Evolutionary conservation across 2,113 vertebrate species (phyloP).

Genomic region (Rhabdornis inornatus): DNA sequence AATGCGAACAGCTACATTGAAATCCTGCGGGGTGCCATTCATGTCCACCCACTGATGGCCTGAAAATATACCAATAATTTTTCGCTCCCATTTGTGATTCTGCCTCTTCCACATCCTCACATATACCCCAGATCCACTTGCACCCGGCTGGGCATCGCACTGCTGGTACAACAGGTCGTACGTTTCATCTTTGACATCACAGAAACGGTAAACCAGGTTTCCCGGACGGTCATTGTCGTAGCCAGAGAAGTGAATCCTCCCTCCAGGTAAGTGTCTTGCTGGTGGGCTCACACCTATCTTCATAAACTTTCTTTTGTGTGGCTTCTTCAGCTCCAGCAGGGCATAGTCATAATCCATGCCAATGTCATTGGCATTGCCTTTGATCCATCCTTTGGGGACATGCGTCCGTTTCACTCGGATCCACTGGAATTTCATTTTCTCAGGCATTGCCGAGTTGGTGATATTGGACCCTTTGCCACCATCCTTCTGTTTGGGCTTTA

Average conservation of each 20-base stretch:
- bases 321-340: slow-evolving; percentile 92
- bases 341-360: slow-evolving; percentile 99
- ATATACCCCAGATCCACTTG: slow-evolving; percentile 94
- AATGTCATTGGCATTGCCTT: slow-evolving; percentile 93
- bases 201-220: slow-evolving; percentile 94
- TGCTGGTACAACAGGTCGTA: slow-evolving; percentile 93
- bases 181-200: slow-evolving; percentile 88
- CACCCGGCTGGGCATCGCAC: slow-evolving; percentile 93
- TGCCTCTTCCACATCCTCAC: slow-evolving; percentile 91
- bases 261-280: slow-evolving; percentile 82
- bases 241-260: slow-evolving; percentile 93
- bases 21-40: slow-evolving; percentile 88
- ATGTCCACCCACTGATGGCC: slow-evolving; percentile 97
- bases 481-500: slow-evolving; percentile 84
- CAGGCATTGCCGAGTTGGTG: slow-evolving; percentile 52
- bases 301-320: slow-evolving; percentile 94
- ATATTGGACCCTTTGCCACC: slow-evolving; percentile 56
- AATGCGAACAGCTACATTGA: slow-evolving; percentile 94
- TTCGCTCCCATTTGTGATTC: slow-evolving; percentile 88
- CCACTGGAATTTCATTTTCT: slow-evolving; percentile 96
- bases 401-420: slow-evolving; percentile 94
- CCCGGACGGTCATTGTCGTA: slow-evolving; percentile 91
- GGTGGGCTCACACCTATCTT: slow-evolving; percentile 91
- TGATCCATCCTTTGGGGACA: slow-evolving; percentile 98
- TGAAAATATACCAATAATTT: slow-evolving; percentile 96